phyloP scores from a whole-genome alignment of 2,888 invertebrate genomes.

The Drosophila paracracens region DNA sequence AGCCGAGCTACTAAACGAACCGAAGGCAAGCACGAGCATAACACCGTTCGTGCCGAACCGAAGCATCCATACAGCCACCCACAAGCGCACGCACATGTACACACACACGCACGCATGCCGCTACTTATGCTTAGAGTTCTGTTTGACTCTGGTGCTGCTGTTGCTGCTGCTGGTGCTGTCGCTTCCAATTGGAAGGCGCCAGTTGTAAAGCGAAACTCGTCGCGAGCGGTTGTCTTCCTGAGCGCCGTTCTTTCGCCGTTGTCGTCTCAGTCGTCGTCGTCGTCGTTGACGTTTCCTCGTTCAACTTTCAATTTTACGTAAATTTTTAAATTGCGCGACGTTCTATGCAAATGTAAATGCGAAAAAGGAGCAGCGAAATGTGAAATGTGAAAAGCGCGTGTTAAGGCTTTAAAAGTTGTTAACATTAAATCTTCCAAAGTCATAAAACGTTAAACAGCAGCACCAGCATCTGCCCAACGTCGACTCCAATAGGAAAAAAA shows the following conservation, averaged over 20 bases:
- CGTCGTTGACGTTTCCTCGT: constrained; percentile 10
- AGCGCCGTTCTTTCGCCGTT: constrained; percentile 30
- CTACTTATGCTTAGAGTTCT: constrained; percentile 32
- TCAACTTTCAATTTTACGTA: constrained; percentile 54
- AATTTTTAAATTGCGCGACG: constrained; percentile 26
- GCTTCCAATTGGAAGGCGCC: constrained; percentile 68
- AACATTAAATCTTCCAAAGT: constrained; percentile 23
- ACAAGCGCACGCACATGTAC: constrained; percentile 34
- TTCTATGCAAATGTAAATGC: constrained; percentile 27
- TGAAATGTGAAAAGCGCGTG: constrained; percentile 35
- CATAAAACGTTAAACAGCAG: constrained; percentile 28
- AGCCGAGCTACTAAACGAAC: constrained; percentile 11
- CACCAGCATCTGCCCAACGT: constrained; percentile 2
- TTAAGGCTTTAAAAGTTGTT: constrained; percentile 24
- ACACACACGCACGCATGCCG: constrained; percentile 45
- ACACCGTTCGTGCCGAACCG: constrained; percentile 38
- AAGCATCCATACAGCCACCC: constrained; percentile 56
- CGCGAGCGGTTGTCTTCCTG: constrained; percentile 69
- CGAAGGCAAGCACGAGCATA: constrained; percentile 36
- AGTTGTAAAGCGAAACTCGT: constrained; percentile 77
- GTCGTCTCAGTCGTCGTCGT: constrained; percentile 18
- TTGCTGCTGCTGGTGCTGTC: constrained; percentile 36
- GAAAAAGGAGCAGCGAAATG: constrained; percentile 8
- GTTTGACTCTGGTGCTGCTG: constrained; percentile 23
- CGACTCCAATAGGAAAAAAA: neutral